phyloP scores from a whole-genome alignment of 2,113 vertebrate species.

The Ceyx margarethae region DNA sequence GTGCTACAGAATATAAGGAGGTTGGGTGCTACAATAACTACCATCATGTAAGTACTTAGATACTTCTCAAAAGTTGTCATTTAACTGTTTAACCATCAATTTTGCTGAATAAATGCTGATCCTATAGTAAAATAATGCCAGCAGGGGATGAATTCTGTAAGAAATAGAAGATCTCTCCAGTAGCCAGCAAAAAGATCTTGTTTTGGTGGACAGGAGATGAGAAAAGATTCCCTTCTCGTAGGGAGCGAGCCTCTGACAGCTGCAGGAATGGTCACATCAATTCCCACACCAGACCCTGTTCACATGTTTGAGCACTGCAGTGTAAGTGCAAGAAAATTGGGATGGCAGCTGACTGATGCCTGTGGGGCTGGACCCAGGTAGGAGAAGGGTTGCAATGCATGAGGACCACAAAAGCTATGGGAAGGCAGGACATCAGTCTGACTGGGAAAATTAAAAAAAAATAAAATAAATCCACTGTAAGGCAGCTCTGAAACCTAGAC shows the following conservation, averaged over 20 bases:
- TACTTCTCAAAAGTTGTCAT: background rate
- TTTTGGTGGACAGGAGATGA: background rate
- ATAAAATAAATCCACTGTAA: background rate
- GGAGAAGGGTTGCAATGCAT: background rate
- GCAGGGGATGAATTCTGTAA: background rate
- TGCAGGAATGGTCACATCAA: fast-evolving
- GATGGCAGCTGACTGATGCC: no score
- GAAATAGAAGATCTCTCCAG: background rate
- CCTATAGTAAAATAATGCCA: background rate
- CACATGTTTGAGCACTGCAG: fast-evolving
- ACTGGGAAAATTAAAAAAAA: background rate
- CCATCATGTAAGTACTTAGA: background rate
- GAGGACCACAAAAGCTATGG: background rate
- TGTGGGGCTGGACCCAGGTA: background rate
- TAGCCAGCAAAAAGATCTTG: background rate
- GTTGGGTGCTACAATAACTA: background rate
- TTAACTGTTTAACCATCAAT: background rate
- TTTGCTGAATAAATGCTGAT: background rate
- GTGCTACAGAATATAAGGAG: background rate
- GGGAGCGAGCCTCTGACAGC: background rate
- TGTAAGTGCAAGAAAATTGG: background rate
- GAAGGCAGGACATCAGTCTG: background rate
- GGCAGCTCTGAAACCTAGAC: background rate
- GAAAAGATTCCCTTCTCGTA: background rate
- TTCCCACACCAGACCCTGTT: fast-evolving